Evolutionary conservation across 2,113 vertebrate genomes (phyloP).

Genomic region (Rhinogobius similis): DNA sequence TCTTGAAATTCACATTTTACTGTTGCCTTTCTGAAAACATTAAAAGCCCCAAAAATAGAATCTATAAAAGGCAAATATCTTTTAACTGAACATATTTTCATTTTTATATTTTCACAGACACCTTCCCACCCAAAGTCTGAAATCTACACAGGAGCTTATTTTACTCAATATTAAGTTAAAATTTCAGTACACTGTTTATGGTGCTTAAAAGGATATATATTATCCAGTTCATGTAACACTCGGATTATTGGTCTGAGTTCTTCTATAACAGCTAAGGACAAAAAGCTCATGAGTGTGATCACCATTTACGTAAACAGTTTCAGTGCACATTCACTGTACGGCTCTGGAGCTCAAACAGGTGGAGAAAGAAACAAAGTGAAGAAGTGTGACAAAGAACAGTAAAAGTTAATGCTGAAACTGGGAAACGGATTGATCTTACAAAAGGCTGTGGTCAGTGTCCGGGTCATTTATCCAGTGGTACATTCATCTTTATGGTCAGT

Average conservation of each 20-base stretch:
- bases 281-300: conserved; percentile 42
- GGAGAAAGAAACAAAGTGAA: conserved; percentile 47
- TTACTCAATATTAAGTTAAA: conserved; percentile 34
- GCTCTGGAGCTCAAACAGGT: conserved; percentile 45
- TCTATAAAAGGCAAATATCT: conserved; percentile 73
- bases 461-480: conserved; percentile 29
- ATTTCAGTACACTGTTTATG: conserved; percentile 40
- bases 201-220: conserved; percentile 39
- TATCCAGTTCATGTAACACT: conserved; percentile 33
- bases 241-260: conserved; percentile 25
- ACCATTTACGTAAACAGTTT: conserved; percentile 64
- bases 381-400: conserved; percentile 31
- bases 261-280: conserved; percentile 47
- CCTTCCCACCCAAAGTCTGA: conserved; percentile 18
- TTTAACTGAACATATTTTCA: conserved; percentile 43
- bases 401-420: conserved; percentile 22
- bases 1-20: conserved; percentile 74
- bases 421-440: conserved; percentile 3
- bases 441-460: conserved; percentile 23
- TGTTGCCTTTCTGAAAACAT: conserved; percentile 61
- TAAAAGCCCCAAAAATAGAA: conserved; percentile 69
- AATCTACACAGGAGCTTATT: conserved; percentile 33
- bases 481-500: conserved; percentile 45
- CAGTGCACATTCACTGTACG: conserved; percentile 63
- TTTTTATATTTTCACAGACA: conserved; percentile 9